These are phyloP conservation scores for Nudaria mundana DNA, from an alignment of 2,888 invertebrate species.

Conservation along the genomic window DNA sequence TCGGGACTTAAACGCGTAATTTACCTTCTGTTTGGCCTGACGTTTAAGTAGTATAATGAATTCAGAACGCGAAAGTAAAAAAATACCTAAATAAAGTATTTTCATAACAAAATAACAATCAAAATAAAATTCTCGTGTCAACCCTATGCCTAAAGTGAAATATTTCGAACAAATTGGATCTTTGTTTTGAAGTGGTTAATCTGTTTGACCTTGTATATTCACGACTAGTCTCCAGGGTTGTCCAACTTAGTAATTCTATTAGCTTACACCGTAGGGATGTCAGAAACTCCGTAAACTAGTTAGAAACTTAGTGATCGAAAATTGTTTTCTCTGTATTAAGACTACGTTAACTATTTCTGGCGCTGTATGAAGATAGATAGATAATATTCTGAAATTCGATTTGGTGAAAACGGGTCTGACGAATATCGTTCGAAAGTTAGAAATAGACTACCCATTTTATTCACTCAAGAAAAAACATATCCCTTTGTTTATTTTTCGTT, in stretches of 20 bases:
- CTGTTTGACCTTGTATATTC: conserved; percentile 34
- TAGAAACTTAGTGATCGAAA: conserved; percentile 35
- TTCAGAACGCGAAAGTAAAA: too few relatives aligned
- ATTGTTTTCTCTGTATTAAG: conserved; percentile 32
- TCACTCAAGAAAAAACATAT: too few relatives aligned
- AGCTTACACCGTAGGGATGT: conserved; percentile 30
- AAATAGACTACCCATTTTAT: too few relatives aligned
- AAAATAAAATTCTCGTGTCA: too few relatives aligned
- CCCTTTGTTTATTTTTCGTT: too few relatives aligned
- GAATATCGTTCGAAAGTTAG: too few relatives aligned
- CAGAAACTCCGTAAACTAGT: conserved; percentile 31
- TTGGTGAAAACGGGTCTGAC: too few relatives aligned
- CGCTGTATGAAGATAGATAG: background rate
- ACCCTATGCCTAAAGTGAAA: conserved; percentile 5
- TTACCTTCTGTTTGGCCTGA: too few relatives aligned
- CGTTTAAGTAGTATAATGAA: too few relatives aligned
- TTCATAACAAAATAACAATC: background rate
- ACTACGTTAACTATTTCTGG: conserved; percentile 21
- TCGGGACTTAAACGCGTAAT: too few relatives aligned
- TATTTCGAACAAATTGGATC: conserved; percentile 24
- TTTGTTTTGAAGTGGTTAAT: conserved; percentile 36
- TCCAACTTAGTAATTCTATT: conserved; percentile 46
- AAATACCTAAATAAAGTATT: background rate
- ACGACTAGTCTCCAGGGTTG: conserved; percentile 24
- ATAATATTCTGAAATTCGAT: too few relatives aligned